Base-by-base conservation (phyloP, 2,113 vertebrate species). In the Halcyon senegalensis region DNA sequence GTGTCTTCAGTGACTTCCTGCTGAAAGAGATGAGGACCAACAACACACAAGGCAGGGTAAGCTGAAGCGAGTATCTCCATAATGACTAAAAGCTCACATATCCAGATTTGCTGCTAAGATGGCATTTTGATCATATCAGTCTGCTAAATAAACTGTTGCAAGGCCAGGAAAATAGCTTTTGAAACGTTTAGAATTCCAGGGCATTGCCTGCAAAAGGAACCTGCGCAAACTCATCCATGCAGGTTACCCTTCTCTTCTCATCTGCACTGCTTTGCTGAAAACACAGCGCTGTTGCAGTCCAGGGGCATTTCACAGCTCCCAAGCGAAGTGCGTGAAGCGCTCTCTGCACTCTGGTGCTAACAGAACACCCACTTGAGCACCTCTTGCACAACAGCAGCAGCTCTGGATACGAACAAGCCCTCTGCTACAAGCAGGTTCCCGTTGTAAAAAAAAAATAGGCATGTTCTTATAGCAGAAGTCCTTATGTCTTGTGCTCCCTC, bases 341-440 rank as follows among this genome's bases (percentile, higher is more conserved):
- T 8, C 46, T 33, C 48, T 53, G 56, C 28, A 3, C 50, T 13
- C 35, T 51, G 3, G 33, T 3, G 27, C 44, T 10, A 46, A 11
- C 16, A 23, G 13, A 76, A 20, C 17, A 25, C 25, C 14, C 69
- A 21, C 6, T 1, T 0, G 5, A 50, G 24, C 4, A 21, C n/a
- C 59, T 43, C 68, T 16, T 5, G 3, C 25, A 16, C 3, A 0
- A 9, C 58, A 23, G 43, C 50, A 48, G n/a, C 64, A 63, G 35
- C 75, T 44, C 58, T 9, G 70, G 8, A 15, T 16, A 44, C 39
- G 43, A 24, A 53, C 31, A n/a, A 41, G 19, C 35, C 28, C 64
- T 55, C 78, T n/a, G 41, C 70, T 33, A 15, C 19, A 41, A 21
- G 46, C 46, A 35, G 33, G 31, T 41, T 33, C 11, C n/a, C 31